Base-by-base conservation (phyloP, 2,113 vertebrate species). In the Gnathonemus echidnorhynchus region DNA sequence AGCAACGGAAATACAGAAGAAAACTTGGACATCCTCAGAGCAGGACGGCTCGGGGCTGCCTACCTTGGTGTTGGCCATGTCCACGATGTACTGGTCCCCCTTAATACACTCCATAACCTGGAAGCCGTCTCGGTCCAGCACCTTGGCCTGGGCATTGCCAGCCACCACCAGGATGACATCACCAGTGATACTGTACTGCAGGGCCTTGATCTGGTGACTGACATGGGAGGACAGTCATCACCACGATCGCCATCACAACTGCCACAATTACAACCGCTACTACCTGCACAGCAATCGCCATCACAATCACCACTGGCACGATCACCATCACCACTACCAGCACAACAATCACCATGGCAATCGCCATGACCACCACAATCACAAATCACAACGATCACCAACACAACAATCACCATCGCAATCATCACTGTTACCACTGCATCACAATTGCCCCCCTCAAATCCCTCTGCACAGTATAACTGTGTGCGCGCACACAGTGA, bases 51-150 rank as follows among this genome's bases (percentile, higher is more conserved):
- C 58, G 10, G 62, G 3, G 10, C 35, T 19, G 74, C 74, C 3
- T 96, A 99, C 98, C 97, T 99, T 99, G 86, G 98, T 99, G 90
- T 99, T 99, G 50, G 97, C 97, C 98, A 99, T 99, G 93, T 99
- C 98, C 91, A 99, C 97, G 46, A 99, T 99, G 93, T 99, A 99
- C 86, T 99, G 98, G 94, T 99, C 98, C 93, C 98, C 98, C 92
- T 99, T 99, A 74, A 97, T 95, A 93, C 98, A 99, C 89, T 99
- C 98, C 96, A 99, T 97, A 39, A 99, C 98, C n/a, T 97, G 98
- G 94, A 99, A 99, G 88, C 98, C 98, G 90, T 99, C 98, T 86
- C 98, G 96, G 94, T 99, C 98, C 93, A 99, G 95, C 74, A 99
- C 97, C 92, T 99, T 99, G 88, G 98, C 98, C 91, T 99, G 98